A percentile compares a stretch with the other conserved stretches of the same genome.
Evolutionary conservation across 2,888 invertebrate species (phyloP).

Genomic region (Biston stratarius): DNA sequence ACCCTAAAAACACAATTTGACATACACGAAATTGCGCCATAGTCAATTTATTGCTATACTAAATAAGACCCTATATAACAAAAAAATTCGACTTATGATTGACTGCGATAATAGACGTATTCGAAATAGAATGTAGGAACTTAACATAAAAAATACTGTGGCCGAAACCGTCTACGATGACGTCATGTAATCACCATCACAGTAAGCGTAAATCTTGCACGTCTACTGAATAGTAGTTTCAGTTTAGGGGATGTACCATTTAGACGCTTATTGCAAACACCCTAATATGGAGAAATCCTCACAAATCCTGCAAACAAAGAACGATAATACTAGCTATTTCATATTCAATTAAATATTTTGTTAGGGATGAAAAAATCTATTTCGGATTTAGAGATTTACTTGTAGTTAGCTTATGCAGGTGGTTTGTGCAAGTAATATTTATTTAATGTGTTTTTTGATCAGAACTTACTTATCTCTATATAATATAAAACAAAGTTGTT

Average conservation of each 20-base stretch:
- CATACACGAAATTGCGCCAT: too few relatives aligned
- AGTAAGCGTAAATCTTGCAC: not conserved
- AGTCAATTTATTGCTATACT: too few relatives aligned
- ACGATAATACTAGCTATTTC: constrained; percentile 86
- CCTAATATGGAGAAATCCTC: constrained; percentile 67
- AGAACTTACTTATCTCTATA: not conserved
- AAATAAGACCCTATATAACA: too few relatives aligned
- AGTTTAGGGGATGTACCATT: constrained; percentile 8
- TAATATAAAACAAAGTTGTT: not conserved
- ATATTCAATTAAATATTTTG: constrained; percentile 91
- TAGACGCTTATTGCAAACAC: constrained; percentile 62
- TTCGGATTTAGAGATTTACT: constrained; percentile 64
- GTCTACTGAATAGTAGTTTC: constrained; percentile 7
- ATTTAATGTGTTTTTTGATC: constrained; percentile 8
- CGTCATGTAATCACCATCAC: too few relatives aligned
- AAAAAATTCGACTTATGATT: too few relatives aligned
- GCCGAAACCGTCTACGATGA: not conserved
- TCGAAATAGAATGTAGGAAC: too few relatives aligned
- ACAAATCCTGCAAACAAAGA: constrained; percentile 81
- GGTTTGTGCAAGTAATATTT: constrained; percentile 48
- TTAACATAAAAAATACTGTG: too few relatives aligned
- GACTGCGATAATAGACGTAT: too few relatives aligned
- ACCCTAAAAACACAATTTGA: too few relatives aligned
- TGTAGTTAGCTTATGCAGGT: constrained; percentile 55
- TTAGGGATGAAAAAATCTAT: constrained; percentile 87